Evolutionary conservation across 2,797 vertebrate species (phyloP), one percentile per base, ranked within the genome.

Genomic region (Acrossocheilus fasciatus): DNA sequence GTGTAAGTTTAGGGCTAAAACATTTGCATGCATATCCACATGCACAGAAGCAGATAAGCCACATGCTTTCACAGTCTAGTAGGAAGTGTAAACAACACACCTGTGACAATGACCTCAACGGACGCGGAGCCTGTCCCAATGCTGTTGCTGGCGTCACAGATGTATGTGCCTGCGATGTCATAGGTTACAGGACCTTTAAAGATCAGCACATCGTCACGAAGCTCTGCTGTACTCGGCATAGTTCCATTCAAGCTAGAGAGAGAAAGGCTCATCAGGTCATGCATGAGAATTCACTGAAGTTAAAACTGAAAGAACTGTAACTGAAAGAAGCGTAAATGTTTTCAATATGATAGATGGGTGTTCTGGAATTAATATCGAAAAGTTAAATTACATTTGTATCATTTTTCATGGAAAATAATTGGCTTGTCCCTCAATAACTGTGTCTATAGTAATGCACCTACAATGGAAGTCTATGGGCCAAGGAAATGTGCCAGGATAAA

Each of bases 81-180:
- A 50, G n/a, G 39, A 59, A 57, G 68, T 23, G 4, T 66, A 43
- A n/a, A 34, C 10, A 26, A 59, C 95, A 86, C 96, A 99, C 98
- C 98, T 96, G 97, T 97, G 82, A 99, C 92, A 91, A 97, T 98
- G 93, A 99, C 96, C 72, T 98, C 98, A 91, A 98, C 96, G 78
- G 96, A 95, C 80, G 94, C 97, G 0, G 98, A 98, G 18, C 96
- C 95, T 0, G 97, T 98, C 39, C 98, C 98, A 0, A 99, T 97
- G 91, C 96, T 95, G 76, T 99, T 99, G 89, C 96, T 98, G 68
- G 98, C 98, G 47, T 99, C 96, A 14, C 98, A 99, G 90, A 97
- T 88, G 1, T 99, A 99, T 5, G 96, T 99, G 69, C 98, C 98
- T 0, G 97, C 96, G 87, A 99, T 86, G 11, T 96, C 96, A 83